Conservation (phyloP, 2,113 vertebrate species). For the Tenebrosternarchus preto region DNA sequence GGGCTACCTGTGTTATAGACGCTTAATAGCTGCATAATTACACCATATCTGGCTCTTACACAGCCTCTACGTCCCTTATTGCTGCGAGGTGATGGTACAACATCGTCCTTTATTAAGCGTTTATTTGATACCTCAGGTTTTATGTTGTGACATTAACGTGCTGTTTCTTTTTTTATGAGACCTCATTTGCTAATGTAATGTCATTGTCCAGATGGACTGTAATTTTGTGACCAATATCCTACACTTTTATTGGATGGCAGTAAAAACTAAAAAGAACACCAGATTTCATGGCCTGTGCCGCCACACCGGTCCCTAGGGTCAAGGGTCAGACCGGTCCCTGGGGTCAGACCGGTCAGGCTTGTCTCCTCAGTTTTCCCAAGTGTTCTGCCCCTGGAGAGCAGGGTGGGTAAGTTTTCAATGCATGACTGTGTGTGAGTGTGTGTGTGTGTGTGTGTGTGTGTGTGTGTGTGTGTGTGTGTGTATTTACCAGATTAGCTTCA, state of each 20-base stretch:
- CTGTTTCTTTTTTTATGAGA: constrained; percentile 11
- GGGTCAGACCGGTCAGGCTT: constrained; percentile 2
- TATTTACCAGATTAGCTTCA: constrained; percentile 25
- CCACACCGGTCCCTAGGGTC: background rate
- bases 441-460: background rate
- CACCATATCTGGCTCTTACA: background rate
- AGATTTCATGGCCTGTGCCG: background rate
- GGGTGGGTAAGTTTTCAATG: constrained; percentile 6
- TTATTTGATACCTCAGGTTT: constrained; percentile 30
- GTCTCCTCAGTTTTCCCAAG: background rate
- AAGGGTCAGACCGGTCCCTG: background rate
- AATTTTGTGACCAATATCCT: background rate
- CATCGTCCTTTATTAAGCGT: constrained; percentile 29
- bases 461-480: constrained; percentile 38
- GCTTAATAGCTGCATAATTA: constrained; percentile 22
- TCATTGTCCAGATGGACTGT: constrained; percentile 16
- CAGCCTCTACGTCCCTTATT: background rate
- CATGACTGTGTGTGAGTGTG: background rate
- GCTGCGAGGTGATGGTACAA: background rate
- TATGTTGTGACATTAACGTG: constrained; percentile 33
- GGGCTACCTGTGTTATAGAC: background rate
- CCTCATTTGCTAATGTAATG: constrained; percentile 23
- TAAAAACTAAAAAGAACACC: background rate
- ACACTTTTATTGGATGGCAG: constrained; percentile 4
- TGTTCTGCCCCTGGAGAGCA: constrained; percentile 14